A percentile compares a stretch with the other conserved stretches of the same genome.
phyloP scores from a whole-genome alignment of 2,797 vertebrate genomes.

The Anolis apletophallus region DNA sequence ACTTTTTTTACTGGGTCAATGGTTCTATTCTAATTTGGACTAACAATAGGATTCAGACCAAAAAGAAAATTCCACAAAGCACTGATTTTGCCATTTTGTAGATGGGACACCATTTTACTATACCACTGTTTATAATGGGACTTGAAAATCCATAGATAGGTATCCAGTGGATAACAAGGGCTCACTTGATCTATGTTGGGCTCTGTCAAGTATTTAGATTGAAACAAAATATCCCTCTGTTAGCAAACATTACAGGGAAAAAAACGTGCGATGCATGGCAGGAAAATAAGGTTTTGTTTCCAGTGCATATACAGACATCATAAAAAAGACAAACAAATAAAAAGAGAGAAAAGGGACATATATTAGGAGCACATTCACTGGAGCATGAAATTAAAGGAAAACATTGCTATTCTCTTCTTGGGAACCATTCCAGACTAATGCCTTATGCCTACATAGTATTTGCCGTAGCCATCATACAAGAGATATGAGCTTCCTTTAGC shows the following conservation, averaged over 20 bases:
- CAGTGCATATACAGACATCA: neutral
- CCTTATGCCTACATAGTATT: accelerated
- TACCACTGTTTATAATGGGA: no score
- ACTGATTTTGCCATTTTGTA: no score
- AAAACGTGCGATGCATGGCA: neutral
- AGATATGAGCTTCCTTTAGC: conserved; percentile 15
- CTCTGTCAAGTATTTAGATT: neutral
- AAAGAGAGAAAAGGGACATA: neutral
- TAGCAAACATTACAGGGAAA: neutral
- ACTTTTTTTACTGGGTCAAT: no score
- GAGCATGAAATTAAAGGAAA: neutral
- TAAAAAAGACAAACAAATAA: neutral
- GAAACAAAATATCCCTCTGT: neutral
- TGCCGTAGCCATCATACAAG: neutral
- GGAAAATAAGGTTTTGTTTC: neutral
- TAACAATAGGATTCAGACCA: no score
- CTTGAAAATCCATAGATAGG: no score
- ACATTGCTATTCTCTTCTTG: accelerated
- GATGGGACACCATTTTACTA: no score
- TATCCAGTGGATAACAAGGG: no score
- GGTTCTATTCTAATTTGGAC: no score
- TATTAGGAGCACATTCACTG: conserved; percentile 11
- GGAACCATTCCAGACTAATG: neutral
- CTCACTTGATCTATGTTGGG: neutral
- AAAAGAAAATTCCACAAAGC: no score